These are phyloP conservation scores for Cheilosia variabilis DNA, from an alignment of 2,888 invertebrate genomes.

Conservation along the genomic window DNA sequence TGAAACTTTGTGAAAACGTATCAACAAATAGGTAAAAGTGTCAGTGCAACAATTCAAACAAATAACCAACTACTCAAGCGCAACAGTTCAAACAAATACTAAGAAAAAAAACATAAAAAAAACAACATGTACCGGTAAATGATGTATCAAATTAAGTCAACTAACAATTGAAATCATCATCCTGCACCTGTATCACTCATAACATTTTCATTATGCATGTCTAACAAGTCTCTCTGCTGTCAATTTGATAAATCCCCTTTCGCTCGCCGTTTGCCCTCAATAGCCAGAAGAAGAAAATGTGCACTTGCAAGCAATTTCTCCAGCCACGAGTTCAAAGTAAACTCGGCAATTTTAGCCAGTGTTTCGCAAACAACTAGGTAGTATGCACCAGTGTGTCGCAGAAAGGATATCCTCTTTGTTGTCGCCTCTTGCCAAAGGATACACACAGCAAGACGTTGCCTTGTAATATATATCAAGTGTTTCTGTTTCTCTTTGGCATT, in stretches of 20 bases:
- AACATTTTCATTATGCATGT: constrained; percentile 11
- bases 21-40: constrained; percentile 26
- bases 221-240: not conserved
- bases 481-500: constrained; percentile 11
- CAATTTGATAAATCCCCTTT: not conserved
- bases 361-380: constrained; percentile 54
- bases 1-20: constrained; percentile 33
- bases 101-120: not conserved
- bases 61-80: constrained; percentile 14
- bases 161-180: not conserved
- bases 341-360: constrained; percentile 27
- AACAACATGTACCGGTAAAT: constrained; percentile 72
- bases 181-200: constrained; percentile 6
- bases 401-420: constrained; percentile 50
- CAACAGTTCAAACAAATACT: constrained; percentile 3
- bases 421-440: constrained; percentile 48
- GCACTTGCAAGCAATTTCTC: constrained; percentile 2
- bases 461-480: not conserved
- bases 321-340: constrained; percentile 6
- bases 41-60: constrained; percentile 19
- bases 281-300: constrained; percentile 1
- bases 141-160: not conserved
- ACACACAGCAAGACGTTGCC: constrained; percentile 24
- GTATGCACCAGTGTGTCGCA: constrained; percentile 21
- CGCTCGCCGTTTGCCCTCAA: not conserved